Evolutionary conservation across 1,140 invertebrate species (phyloP), one percentile per base, ranked within the genome.

Genomic region (Rhagoletis zephyria): DNA sequence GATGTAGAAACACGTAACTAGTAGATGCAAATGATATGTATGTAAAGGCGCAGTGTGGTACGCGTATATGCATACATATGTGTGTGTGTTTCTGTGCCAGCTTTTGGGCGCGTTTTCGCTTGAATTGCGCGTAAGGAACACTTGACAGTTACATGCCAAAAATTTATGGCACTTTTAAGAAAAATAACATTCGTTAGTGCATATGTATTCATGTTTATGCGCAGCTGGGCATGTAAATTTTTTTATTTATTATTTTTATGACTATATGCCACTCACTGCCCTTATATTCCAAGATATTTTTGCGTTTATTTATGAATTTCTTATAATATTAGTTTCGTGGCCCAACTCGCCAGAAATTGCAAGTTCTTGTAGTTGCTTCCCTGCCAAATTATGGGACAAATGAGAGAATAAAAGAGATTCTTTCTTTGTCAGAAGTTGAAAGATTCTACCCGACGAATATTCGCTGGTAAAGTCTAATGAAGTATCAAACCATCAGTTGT

Each of bases 101-200:
- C 4, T 81, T 67, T 81, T 81, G 74, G 45, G 48, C n/a, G 56
- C 48, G 56, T 81, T 81, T 81, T 56, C 51, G n/a, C 19, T 81
- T 59, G 48, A 81, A 51, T 56, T 59, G 10, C 16, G 9, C 19
- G 74, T 48, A 56, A 81, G n/a, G 45, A 81, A 19, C 51, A 56
- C 9, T 56, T 81, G 48, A 81, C 42, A 56, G n/a, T 56, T 51
- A 42, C 74, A 81, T 81, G 74, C 74, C 74, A 81, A 81, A 81
- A 81, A 81, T 56, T 16, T 56, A 59, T 56, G 48, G 9, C 51
- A 81, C 4, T 51, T 56, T 56, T 0, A 56, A 56, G 9, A 10
- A 56, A 19, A 81, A 30, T 9, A n/a, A 56, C 45, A 16, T 14
- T 51, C 67, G 48, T 48, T 6, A 74, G 14, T 74, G 14, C 64